Conservation (phyloP, 2,888 invertebrate genomes). For the Neoscelio sp. region DNA sequence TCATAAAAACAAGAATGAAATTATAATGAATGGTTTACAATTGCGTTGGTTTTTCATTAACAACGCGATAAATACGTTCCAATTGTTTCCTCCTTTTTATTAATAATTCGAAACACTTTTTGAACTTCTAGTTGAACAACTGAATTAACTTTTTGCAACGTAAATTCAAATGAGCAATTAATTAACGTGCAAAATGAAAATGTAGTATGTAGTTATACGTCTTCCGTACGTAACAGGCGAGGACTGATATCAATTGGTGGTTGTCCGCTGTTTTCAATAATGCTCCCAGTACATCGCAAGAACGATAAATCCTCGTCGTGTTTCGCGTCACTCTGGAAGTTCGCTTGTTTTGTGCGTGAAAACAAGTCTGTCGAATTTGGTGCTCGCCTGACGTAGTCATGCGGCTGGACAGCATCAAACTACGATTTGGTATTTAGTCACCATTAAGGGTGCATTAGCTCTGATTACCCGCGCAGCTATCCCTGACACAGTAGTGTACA, state of each 20-base stretch:
- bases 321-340: conserved; percentile 55
- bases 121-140: too few relatives aligned
- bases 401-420: conserved; percentile 77
- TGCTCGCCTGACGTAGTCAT: conserved; percentile 72
- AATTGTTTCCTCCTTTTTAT: too few relatives aligned
- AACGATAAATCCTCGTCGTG: conserved; percentile 61
- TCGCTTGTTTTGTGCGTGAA: conserved; percentile 75
- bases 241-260: conserved; percentile 53
- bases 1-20: conserved; percentile 19
- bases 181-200: conserved; percentile 19
- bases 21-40: conserved; percentile 8
- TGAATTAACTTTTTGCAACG: too few relatives aligned
- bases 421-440: conserved; percentile 82
- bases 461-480: conserved; percentile 76
- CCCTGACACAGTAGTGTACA: conserved; percentile 65
- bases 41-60: conserved; percentile 5
- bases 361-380: conserved; percentile 73
- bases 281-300: conserved; percentile 53
- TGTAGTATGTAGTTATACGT: conserved; percentile 8
- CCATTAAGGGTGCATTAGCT: conserved; percentile 81
- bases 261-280: conserved; percentile 59
- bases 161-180: conserved; percentile 6
- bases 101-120: too few relatives aligned
- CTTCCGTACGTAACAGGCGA: conserved; percentile 26
- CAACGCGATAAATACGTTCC: too few relatives aligned